Evolutionary conservation across 2,797 vertebrate species (phyloP), one percentile per base, ranked within the genome.

Genomic region (Moxostoma hubbsi): DNA sequence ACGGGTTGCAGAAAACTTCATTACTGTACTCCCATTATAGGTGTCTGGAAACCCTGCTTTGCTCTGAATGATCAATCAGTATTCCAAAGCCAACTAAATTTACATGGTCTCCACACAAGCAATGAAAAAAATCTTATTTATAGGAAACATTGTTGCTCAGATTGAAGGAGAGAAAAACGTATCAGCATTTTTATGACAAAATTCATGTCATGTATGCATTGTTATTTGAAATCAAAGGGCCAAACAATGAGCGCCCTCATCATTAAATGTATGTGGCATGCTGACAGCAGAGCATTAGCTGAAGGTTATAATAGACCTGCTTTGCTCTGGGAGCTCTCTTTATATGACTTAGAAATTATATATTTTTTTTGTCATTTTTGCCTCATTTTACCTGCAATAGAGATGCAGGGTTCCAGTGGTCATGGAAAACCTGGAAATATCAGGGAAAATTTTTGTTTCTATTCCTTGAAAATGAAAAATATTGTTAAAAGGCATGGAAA

Each of bases 231-330:
- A 46, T n/a, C 51, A 36, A 69, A 46, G 53, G n/a, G 43, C 9
- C 43, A 47, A 11, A 57, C 68, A 57, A 12, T 18, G 68, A 10
- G 15, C 54, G n/a, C 54, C 3, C 36, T 58, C n/a, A 5, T 57
- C 6, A 16, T 16, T 16, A 46, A 6, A 2, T 58, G 8, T 47
- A 4, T 46, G 10, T 18, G 15, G 10, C 43, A 8, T 58, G n/a
- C 53, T 9, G 64, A 49, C 16, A 51, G 47, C 47, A 24, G 1
- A 67, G 65, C 47, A 36, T 4, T 36, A 36, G 36, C 36, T 55
- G n/a, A 71, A 57, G 54, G n/a, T 58, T 58, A 47, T 12, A 58
- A 58, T 47, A 36, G 57, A 76, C 45, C 53, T 76, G 12, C 7
- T 7, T 36, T 36, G 36, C 36, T 36, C 36, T 36, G 36, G 36